phyloP scores from a whole-genome alignment of 2,797 vertebrate species.

The Leuciscus waleckii region DNA sequence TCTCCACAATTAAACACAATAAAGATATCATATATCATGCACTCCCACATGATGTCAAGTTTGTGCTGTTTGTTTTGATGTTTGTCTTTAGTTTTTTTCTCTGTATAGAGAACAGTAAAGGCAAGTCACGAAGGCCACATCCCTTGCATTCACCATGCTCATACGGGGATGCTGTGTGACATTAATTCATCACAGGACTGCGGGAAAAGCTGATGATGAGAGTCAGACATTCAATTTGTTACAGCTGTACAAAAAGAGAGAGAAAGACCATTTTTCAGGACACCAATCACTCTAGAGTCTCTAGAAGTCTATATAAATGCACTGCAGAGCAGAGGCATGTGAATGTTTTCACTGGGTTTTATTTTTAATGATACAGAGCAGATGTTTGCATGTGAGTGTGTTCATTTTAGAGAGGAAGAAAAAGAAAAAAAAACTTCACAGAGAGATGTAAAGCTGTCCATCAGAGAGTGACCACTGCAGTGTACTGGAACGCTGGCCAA shows the following conservation, averaged over 20 bases:
- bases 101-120: background rate
- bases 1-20: background rate
- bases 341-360: slow-evolving; percentile 70
- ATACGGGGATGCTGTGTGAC: slow-evolving; percentile 44
- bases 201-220: slow-evolving; percentile 61
- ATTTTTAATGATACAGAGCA: slow-evolving; percentile 73
- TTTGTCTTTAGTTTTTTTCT: slow-evolving; percentile 18
- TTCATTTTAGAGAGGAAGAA: slow-evolving; percentile 22
- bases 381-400: slow-evolving; percentile 61
- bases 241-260: slow-evolving; percentile 68
- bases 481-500: background rate
- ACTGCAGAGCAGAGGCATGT: slow-evolving; percentile 64
- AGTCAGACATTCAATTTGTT: slow-evolving; percentile 71
- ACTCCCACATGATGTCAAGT: background rate
- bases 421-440: slow-evolving; percentile 36
- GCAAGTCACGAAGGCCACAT: slow-evolving; percentile 32
- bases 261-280: slow-evolving; percentile 55
- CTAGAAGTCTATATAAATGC: slow-evolving; percentile 62
- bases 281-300: slow-evolving; percentile 60
- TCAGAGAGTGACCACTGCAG: slow-evolving; percentile 30
- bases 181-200: slow-evolving; percentile 62
- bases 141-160: slow-evolving; percentile 14
- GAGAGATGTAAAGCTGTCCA: slow-evolving; percentile 36
- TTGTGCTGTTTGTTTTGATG: background rate
- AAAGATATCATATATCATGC: background rate